Percentiles rank a stretch among this genome's conserved stretches.
phyloP scores from a whole-genome alignment of 2,797 vertebrate species.

The Spinibarbus caldwelli region DNA sequence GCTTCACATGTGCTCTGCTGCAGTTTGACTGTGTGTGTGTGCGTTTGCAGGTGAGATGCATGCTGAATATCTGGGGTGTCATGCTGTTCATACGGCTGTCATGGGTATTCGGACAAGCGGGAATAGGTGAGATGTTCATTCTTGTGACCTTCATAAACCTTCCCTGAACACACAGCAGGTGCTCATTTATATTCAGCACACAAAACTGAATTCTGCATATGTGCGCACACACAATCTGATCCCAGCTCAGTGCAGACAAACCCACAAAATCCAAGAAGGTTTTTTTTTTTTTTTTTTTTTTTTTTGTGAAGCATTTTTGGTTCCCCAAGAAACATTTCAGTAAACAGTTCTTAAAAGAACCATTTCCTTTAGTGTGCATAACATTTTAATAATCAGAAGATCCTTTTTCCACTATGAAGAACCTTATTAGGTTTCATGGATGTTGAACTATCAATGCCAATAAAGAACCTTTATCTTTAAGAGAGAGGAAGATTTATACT shows the following conservation, averaged over 20 bases:
- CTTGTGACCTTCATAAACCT: conserved; percentile 10
- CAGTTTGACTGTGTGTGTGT: neutral
- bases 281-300: too few species aligned
- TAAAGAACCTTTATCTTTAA: neutral
- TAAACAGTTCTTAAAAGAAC: neutral
- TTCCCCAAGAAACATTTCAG: neutral
- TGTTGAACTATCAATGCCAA: too few species aligned
- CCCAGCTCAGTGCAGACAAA: neutral
- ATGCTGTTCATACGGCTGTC: conserved; percentile 99
- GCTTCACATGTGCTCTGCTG: neutral
- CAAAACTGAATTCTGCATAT: neutral
- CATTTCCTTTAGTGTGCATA: neutral
- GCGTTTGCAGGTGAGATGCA: conserved; percentile 89
- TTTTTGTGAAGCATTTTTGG: too few species aligned
- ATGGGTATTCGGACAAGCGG: conserved; percentile 98
- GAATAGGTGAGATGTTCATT: conserved; percentile 84
- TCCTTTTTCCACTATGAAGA: neutral
- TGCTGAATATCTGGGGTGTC: conserved; percentile 99
- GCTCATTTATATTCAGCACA: conserved; percentile 5
- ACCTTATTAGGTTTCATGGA: neutral
- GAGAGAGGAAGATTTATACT: neutral
- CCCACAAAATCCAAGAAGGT: neutral
- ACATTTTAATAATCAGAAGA: neutral
- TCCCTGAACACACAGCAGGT: conserved; percentile 10
- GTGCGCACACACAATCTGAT: neutral